Percentiles rank a stretch among this genome's conserved stretches.
Conservation (phyloP, 2,797 vertebrate species). For the Crocodylus rhombifer region DNA sequence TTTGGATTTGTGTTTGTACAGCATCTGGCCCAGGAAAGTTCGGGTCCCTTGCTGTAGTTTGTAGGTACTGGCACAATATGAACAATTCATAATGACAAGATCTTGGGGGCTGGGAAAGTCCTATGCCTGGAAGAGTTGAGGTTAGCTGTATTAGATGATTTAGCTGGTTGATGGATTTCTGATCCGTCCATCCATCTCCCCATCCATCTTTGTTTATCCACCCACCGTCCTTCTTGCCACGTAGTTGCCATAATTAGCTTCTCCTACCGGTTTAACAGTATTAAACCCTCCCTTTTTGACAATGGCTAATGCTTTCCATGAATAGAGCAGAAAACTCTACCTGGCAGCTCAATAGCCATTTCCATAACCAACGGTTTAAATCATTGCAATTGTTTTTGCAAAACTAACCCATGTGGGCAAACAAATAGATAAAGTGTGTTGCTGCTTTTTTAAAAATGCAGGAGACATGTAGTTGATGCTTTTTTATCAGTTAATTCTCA, state of each 20-base stretch:
- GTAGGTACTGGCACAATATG: not conserved
- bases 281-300: not conserved
- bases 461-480: not conserved
- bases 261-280: not conserved
- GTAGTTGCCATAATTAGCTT: not conserved
- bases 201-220: not conserved
- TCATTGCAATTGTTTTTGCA: constrained; percentile 11
- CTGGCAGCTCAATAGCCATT: not conserved
- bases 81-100: not conserved
- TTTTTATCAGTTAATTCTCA: constrained; percentile 67
- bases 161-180: not conserved
- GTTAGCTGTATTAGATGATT: not conserved
- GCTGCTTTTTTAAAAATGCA: constrained; percentile 28
- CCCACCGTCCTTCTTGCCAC: not conserved
- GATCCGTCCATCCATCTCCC: not conserved
- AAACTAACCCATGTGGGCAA: not conserved
- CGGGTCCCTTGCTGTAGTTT: not conserved
- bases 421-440: not conserved
- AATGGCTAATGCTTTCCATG: not conserved
- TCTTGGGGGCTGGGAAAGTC: not conserved
- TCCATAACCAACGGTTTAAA: constrained; percentile 1
- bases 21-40: not conserved
- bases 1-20: not conserved
- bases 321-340: rapidly evolving
- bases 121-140: not conserved